Evolutionary conservation across 1,140 invertebrate genomes (phyloP).

Genomic region (Tachypleus tridentatus): DNA sequence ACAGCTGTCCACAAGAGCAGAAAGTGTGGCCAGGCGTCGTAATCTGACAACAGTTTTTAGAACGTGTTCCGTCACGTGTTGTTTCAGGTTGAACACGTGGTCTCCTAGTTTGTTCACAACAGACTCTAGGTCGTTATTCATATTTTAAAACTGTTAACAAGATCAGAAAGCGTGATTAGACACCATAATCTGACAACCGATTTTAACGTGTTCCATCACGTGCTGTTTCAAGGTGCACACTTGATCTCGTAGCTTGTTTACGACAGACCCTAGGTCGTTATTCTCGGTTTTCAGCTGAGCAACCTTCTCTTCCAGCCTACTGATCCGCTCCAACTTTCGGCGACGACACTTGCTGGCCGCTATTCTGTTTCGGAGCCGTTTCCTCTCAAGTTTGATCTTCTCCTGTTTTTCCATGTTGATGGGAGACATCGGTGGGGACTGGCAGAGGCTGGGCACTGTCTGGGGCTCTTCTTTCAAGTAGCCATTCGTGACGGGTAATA

Average conservation of each 20-base stretch:
- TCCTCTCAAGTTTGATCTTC: slow-evolving; percentile 86
- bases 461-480: slow-evolving; percentile 72
- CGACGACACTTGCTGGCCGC: slow-evolving; percentile 92
- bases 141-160: too few species aligned
- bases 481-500: too few species aligned
- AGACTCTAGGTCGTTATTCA: too few species aligned
- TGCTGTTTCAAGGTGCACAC: slow-evolving; percentile 85
- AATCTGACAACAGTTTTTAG: too few species aligned
- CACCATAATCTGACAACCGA: slow-evolving; percentile 63
- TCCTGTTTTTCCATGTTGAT: slow-evolving; percentile 96
- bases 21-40: too few species aligned
- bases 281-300: slow-evolving; percentile 84
- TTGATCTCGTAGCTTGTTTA: slow-evolving; percentile 76
- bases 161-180: neutral
- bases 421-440: slow-evolving; percentile 58
- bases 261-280: slow-evolving; percentile 60
- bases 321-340: slow-evolving; percentile 87
- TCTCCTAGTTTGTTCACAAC: too few species aligned
- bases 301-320: slow-evolving; percentile 86
- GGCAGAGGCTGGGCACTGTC: slow-evolving; percentile 52
- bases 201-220: slow-evolving; percentile 82
- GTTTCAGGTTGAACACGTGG: too few species aligned
- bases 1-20: too few species aligned
- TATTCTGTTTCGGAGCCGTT: slow-evolving; percentile 87
- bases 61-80: too few species aligned